Evolutionary conservation across 2,113 vertebrate species (phyloP).

Genomic region (Ophthalmolycus amberensis): DNA sequence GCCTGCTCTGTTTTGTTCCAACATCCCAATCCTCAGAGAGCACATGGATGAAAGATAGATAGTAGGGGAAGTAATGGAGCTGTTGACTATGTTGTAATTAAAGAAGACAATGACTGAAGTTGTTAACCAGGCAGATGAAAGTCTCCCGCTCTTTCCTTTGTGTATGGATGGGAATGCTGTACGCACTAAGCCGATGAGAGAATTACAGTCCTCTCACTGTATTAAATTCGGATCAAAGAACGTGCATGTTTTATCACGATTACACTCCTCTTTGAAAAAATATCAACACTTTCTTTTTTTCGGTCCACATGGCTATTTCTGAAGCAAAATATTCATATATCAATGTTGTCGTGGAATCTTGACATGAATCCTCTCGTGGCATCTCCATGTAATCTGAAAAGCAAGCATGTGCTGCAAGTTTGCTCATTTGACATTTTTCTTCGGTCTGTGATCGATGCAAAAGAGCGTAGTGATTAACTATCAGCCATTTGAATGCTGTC

Average conservation of each 20-base stretch:
- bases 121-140: slow-evolving; percentile 75
- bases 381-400: slow-evolving; percentile 40
- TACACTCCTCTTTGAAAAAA: slow-evolving; percentile 51
- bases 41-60: slow-evolving; percentile 61
- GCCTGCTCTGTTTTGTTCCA: slow-evolving; percentile 55
- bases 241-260: slow-evolving; percentile 43
- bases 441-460: slow-evolving; percentile 68
- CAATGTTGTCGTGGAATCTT: slow-evolving; percentile 16
- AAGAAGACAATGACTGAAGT: slow-evolving; percentile 76
- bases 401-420: slow-evolving; percentile 37
- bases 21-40: slow-evolving; percentile 57
- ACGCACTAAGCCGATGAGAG: slow-evolving; percentile 59
- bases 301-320: not conserved
- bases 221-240: slow-evolving; percentile 62
- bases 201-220: slow-evolving; percentile 54
- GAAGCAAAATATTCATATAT: not conserved
- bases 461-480: slow-evolving; percentile 84
- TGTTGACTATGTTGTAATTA: slow-evolving; percentile 78
- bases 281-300: slow-evolving; percentile 37
- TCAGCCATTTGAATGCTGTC: slow-evolving; percentile 85
- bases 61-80: slow-evolving; percentile 67
- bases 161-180: slow-evolving; percentile 42
- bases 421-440: slow-evolving; percentile 66
- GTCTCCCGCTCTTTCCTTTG: slow-evolving; percentile 55
- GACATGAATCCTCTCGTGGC: slow-evolving; percentile 35